Evolutionary conservation across 2,113 vertebrate species (phyloP), one percentile per base, ranked within the genome.

Genomic region (Fulica atra): DNA sequence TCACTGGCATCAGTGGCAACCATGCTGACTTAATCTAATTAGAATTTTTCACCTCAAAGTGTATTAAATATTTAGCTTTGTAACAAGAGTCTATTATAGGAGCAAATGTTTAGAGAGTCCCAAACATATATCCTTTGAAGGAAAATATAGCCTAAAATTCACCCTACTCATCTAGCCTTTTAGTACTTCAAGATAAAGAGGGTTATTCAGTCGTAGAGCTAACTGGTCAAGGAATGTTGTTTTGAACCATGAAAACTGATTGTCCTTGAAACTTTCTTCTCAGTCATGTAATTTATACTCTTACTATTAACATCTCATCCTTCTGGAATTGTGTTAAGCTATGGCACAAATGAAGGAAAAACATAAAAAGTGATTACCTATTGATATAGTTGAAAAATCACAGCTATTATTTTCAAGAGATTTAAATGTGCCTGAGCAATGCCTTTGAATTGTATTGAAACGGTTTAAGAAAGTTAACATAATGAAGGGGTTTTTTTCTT

Each of bases 201-300:
- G 23, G 8, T 24, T 81, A 59, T 64, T 91, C 42, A 51, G 24
- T 89, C 38, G 48, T 21, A n/a, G 25, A 76, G 1, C 17, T 88
- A 92, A 69, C 53, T 81, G 50, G 38, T 88, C 48, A 81, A 84
- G 84, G 18, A 66, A 57, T 26, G 18, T 53, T 89, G 6, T 14
- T 84, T 95, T 3, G 1, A 81, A 74, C 44, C 65, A 87, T 87
- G 84, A 87, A 73, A 86, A 76, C 16, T 91, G 56, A 89, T 93
- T 89, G 65, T 68, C 83, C 57, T 95, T 89, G 81, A 93, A 93
- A 92, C 53, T 92, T 95, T 84, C 10, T 94, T 91, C 35, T 81
- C 73, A 70, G 36, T 88, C 36, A 20, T 87, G 31, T 81, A 93
- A 93, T 88, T 95, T 93, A 66, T 66, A 53, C 24, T n/a, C 20